Conservation (phyloP, 2,888 invertebrate species). For the Balanococcus diminutus region DNA sequence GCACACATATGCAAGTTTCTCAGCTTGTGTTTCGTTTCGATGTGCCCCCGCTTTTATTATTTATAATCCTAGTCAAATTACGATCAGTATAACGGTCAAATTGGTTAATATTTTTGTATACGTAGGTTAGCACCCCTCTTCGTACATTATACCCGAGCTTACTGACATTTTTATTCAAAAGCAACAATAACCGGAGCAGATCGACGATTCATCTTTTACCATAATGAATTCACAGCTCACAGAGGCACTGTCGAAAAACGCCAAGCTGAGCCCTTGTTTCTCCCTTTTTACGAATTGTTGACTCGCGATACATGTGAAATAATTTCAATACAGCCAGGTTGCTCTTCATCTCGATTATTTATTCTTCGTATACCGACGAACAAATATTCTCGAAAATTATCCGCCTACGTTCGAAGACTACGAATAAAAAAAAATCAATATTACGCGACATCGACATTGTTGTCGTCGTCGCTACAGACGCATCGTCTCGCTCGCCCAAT, state of each 20-base stretch:
- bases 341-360: not conserved
- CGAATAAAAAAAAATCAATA: conserved; percentile 13
- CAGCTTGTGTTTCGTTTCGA: not conserved
- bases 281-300: not conserved
- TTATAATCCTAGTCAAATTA: not conserved
- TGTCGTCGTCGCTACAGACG: not conserved
- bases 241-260: not conserved
- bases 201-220: not conserved
- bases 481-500: not conserved
- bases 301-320: conserved; percentile 12
- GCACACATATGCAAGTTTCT: too few species aligned
- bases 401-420: not conserved
- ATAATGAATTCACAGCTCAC: not conserved
- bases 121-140: not conserved
- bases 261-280: not conserved
- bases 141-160: not conserved
- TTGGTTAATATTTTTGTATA: not conserved
- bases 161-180: not conserved
- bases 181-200: not conserved
- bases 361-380: not conserved
- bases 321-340: not conserved
- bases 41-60: not conserved
- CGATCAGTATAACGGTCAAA: not conserved
- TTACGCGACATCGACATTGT: conserved; percentile 29
- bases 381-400: not conserved